Percentiles rank a stretch among this genome's conserved stretches.
Conservation (phyloP, 2,888 invertebrate genomes). For the Agrotis segetum region DNA sequence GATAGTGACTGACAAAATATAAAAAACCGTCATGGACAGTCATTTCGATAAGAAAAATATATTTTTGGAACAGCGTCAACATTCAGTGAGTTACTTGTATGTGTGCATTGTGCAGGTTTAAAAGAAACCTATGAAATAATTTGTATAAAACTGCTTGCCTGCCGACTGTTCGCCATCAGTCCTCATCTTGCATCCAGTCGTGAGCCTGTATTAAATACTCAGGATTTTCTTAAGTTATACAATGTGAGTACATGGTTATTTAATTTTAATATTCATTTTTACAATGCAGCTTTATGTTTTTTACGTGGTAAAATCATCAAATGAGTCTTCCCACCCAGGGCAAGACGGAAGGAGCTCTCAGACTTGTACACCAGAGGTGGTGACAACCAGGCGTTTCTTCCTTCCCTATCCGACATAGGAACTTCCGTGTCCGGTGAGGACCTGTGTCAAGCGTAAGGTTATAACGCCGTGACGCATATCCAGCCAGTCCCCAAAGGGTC, state of each 20-base stretch:
- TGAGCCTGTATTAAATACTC: constrained; percentile 26
- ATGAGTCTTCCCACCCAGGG: no score
- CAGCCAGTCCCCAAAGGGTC: no score
- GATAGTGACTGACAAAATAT: constrained; percentile 43
- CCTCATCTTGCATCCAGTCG: constrained; percentile 11
- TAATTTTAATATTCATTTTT: neutral
- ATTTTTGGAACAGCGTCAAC: constrained; percentile 13
- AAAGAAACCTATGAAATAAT: constrained; percentile 43
- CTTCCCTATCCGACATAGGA: no score
- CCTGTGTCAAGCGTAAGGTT: no score
- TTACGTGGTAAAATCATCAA: no score
- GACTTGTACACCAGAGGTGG: no score
- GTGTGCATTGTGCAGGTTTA: constrained; percentile 30
- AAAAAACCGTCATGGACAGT: constrained; percentile 44
- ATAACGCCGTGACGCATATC: no score
- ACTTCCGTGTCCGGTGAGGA: no score
- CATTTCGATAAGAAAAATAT: constrained; percentile 24
- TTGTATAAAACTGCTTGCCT: constrained; percentile 57
- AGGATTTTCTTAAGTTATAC: constrained; percentile 6
- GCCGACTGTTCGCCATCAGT: constrained; percentile 48
- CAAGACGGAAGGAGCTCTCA: no score
- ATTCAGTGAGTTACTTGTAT: constrained; percentile 60
- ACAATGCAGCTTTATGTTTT: no score
- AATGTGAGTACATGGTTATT: constrained; percentile 52
- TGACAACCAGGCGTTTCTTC: no score